These are phyloP conservation scores for Aphelinus atriplicis DNA, from an alignment of 1,140 invertebrate species.

Conservation along the genomic window DNA sequence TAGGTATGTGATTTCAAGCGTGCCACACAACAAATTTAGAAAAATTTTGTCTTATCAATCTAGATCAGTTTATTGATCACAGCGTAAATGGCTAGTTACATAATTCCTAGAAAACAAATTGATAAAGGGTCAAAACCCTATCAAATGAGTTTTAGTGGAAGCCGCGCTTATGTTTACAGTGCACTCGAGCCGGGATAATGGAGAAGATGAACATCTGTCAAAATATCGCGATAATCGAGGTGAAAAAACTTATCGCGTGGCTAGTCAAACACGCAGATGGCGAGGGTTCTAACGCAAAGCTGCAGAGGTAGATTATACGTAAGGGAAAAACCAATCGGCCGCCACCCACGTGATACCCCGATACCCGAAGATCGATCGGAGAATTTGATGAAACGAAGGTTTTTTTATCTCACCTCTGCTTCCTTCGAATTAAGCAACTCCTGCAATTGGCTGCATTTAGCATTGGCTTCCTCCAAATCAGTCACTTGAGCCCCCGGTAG, in stretches of 20 bases:
- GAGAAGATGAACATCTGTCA: conserved; percentile 60
- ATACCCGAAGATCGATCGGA: background rate
- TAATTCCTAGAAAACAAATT: too few species aligned
- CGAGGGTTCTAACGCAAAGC: conserved; percentile 29
- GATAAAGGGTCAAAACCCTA: too few species aligned
- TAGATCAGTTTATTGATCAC: too few species aligned
- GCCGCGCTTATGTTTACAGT: conserved; percentile 51
- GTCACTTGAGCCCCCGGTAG: too few species aligned
- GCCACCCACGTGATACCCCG: background rate
- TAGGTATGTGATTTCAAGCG: too few species aligned
- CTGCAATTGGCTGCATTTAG: conserved; percentile 69
- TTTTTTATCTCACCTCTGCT: conserved; percentile 68
- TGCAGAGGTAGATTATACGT: conserved; percentile 3
- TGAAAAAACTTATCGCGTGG: conserved; percentile 42
- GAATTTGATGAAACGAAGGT: conserved; percentile 15
- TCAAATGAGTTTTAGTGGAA: conserved; percentile 40
- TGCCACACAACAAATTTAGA: too few species aligned
- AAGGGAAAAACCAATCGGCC: background rate
- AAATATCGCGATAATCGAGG: conserved; percentile 52
- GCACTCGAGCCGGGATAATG: conserved; percentile 59
- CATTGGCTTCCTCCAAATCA: conserved; percentile 65
- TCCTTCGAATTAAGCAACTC: conserved; percentile 71
- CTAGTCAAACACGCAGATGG: conserved; percentile 46
- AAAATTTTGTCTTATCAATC: too few species aligned
- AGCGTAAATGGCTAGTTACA: too few species aligned